phyloP scores from a whole-genome alignment of 2,113 vertebrate genomes.

The Microcebus ravelobensis region DNA sequence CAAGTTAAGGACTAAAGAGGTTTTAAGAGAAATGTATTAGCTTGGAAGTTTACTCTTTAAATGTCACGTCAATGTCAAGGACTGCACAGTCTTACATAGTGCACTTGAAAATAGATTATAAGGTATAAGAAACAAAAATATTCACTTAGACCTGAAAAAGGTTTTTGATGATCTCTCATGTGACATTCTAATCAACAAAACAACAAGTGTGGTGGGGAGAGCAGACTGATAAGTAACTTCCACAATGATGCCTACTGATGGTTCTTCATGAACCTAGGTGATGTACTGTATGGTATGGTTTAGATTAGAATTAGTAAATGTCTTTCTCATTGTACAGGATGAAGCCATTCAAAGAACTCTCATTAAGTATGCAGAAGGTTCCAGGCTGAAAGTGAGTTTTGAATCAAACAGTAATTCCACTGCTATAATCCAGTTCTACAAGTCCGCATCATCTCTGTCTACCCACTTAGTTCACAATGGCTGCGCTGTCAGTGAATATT shows the following conservation, averaged over 20 bases:
- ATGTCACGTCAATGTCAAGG: neutral
- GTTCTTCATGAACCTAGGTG: neutral
- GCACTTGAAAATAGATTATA: neutral
- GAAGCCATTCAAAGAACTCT: neutral
- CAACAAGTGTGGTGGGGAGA: neutral
- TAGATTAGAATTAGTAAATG: neutral
- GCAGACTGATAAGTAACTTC: neutral
- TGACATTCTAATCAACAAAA: neutral
- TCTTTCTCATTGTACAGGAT: neutral
- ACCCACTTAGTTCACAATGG: neutral
- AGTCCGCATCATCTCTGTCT: neutral
- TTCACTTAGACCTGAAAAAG: neutral
- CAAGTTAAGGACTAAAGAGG: neutral
- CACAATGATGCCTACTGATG: neutral
- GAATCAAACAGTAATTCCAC: neutral
- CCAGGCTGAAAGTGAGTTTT: neutral
- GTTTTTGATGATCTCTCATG: neutral
- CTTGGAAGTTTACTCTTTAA: neutral
- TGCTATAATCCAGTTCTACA: neutral
- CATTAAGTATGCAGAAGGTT: neutral
- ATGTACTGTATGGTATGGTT: accelerated
- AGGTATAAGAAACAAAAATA: neutral
- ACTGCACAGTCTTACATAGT: accelerated
- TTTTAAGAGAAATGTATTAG: neutral
- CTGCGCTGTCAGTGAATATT: neutral